Evolutionary conservation across 2,113 vertebrate genomes (phyloP).

Genomic region (Heterocephalus glaber): DNA sequence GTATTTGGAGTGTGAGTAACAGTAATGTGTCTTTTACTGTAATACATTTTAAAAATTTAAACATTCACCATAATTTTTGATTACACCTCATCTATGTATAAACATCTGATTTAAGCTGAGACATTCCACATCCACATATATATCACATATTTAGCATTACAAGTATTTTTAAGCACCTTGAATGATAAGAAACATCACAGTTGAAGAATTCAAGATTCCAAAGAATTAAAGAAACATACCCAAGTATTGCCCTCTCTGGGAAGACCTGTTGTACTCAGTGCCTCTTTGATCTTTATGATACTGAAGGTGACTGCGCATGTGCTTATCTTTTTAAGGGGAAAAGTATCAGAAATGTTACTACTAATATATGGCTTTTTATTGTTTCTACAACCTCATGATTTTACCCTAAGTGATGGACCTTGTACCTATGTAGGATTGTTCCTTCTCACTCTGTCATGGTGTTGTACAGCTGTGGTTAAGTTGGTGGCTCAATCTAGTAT

Average conservation of each 20-base stretch:
- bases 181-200: not conserved
- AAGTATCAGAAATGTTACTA: not conserved
- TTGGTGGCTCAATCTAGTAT: not conserved
- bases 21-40: not conserved
- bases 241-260: not conserved
- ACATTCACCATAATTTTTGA: not conserved
- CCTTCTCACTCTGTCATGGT: not conserved
- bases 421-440: not conserved
- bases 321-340: not conserved
- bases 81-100: not conserved
- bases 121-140: not conserved
- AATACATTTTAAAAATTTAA: not conserved
- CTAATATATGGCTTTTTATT: not conserved
- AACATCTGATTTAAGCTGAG: not conserved
- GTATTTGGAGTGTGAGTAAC: not conserved
- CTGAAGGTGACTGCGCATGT: not conserved
- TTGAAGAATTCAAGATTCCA: not conserved
- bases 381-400: not conserved
- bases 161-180: not conserved
- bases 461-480: not conserved
- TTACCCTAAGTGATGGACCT: not conserved
- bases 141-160: not conserved
- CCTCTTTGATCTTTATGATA: not conserved
- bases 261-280: not conserved
- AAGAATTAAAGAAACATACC: not conserved